A percentile compares a stretch with the other conserved stretches of the same genome.
Conservation (phyloP, 1,140 invertebrate genomes). For the Acromyrmex charruanus region DNA sequence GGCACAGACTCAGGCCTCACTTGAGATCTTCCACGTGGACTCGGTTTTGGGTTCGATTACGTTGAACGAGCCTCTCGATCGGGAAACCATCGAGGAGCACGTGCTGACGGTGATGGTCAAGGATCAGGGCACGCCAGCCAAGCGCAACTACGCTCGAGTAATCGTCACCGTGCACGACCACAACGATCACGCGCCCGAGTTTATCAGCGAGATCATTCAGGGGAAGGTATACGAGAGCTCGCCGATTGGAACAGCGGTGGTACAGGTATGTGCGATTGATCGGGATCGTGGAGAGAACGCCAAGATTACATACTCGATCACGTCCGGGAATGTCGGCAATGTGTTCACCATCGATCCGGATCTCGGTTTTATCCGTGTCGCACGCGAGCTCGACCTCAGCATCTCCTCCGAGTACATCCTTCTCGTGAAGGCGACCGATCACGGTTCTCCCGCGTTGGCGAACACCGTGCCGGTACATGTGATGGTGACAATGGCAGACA, state of each 20-base stretch:
- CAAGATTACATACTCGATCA: conserved; percentile 92
- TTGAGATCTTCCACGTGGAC: conserved; percentile 93
- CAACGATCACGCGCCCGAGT: conserved; percentile 96
- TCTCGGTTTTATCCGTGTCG: conserved; percentile 92
- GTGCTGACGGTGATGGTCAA: conserved; percentile 95
- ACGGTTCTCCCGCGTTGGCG: conserved; percentile 91
- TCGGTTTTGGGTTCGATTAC: conserved; percentile 92
- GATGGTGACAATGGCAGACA: conserved; percentile 95
- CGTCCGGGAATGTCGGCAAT: conserved; percentile 94
- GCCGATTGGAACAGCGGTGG: conserved; percentile 90
- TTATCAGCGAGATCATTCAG: conserved; percentile 91
- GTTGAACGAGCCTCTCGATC: conserved; percentile 91
- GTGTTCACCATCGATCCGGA: conserved; percentile 93
- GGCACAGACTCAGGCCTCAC: conserved; percentile 91
- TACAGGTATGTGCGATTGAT: conserved; percentile 92
- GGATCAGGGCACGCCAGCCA: conserved; percentile 95
- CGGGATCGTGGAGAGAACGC: conserved; percentile 94
- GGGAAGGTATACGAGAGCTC: conserved; percentile 93
- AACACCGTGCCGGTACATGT: conserved; percentile 94
- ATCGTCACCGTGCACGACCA: conserved; percentile 94
- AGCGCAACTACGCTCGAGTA: conserved; percentile 94
- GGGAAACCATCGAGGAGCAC: conserved; percentile 94
- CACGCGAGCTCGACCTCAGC: conserved; percentile 91
- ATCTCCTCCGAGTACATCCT: conserved; percentile 93
- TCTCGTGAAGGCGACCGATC: conserved; percentile 93